Conservation (phyloP, 2,113 vertebrate species). For the Piaya cayana region DNA sequence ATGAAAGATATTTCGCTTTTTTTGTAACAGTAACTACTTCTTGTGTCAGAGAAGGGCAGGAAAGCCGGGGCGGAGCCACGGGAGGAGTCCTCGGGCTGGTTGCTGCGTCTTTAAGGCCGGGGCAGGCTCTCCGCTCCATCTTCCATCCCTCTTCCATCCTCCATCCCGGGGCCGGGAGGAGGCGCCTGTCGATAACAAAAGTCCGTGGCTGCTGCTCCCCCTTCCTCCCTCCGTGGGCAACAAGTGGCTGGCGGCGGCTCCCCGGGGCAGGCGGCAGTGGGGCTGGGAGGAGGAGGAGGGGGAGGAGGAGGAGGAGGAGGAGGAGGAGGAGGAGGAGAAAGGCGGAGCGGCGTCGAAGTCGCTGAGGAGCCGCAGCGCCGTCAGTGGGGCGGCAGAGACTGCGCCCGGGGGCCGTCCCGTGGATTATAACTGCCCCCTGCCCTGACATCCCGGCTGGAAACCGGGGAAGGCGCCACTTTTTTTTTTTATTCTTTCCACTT, state of each 20-base stretch:
- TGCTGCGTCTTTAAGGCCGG: conserved; percentile 32
- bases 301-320: neutral
- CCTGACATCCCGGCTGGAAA: neutral
- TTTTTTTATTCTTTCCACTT: too few species aligned
- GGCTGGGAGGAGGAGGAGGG: neutral
- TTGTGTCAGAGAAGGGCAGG: too few species aligned
- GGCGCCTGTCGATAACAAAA: conserved; percentile 79
- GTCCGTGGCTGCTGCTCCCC: neutral
- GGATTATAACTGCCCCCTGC: conserved; percentile 36
- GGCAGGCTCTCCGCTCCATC: neutral
- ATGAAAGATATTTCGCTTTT: too few species aligned
- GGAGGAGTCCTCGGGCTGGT: rapidly evolving
- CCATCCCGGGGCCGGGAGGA: conserved; percentile 71
- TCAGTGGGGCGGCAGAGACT: neutral
- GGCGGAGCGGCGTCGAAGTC: neutral
- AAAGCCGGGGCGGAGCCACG: neutral
- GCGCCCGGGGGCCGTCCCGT: neutral
- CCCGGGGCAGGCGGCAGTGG: conserved; percentile 20
- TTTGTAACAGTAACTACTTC: too few species aligned
- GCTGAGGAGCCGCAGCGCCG: neutral
- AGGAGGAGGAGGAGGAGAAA: neutral
- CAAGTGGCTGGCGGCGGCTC: conserved; percentile 64
- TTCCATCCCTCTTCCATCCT: neutral
- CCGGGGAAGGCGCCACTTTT: neutral
- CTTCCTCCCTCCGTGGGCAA: neutral